Evolutionary conservation across 2,113 vertebrate species (phyloP).

Genomic region (Atractosteus spatula): DNA sequence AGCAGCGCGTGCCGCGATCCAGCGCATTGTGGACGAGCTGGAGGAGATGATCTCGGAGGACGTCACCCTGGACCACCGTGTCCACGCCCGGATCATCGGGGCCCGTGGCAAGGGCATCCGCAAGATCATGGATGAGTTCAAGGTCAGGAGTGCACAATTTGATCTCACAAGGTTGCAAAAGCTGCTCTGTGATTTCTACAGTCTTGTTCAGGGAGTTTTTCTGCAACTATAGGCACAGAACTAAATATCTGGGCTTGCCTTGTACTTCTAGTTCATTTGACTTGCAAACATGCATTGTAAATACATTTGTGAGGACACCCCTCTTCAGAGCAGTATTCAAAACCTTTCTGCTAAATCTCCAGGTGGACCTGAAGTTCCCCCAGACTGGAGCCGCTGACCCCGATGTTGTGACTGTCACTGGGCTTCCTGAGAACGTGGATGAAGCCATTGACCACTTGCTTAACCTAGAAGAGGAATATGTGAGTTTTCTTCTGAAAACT

Average conservation of each 20-base stretch:
- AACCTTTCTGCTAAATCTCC: constrained; percentile 1
- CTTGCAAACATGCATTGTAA: no score
- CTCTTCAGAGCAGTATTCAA: neutral
- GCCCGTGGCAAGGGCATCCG: constrained; percentile 94
- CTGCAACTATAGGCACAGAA: no score
- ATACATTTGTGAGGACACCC: no score
- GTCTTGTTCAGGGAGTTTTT: no score
- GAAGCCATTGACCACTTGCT: constrained; percentile 97
- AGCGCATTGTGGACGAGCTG: constrained; percentile 87
- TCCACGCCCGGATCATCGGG: constrained; percentile 94
- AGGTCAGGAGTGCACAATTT: constrained; percentile 62
- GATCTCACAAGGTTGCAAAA: no score
- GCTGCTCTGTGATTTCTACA: no score
- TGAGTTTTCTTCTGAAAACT: constrained; percentile 54
- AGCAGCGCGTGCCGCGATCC: constrained; percentile 87
- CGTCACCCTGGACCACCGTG: constrained; percentile 87
- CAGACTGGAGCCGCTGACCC: constrained; percentile 90
- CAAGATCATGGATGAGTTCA: constrained; percentile 98
- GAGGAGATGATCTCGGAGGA: constrained; percentile 96
- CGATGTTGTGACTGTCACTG: constrained; percentile 89
- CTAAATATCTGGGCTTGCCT: no score
- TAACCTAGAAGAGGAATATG: constrained; percentile 95
- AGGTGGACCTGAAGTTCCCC: constrained; percentile 97
- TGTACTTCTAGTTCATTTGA: no score
- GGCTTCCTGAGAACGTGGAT: constrained; percentile 92